Base-by-base conservation (phyloP, 2,113 vertebrate genomes). In the Polyodon spathula region DNA sequence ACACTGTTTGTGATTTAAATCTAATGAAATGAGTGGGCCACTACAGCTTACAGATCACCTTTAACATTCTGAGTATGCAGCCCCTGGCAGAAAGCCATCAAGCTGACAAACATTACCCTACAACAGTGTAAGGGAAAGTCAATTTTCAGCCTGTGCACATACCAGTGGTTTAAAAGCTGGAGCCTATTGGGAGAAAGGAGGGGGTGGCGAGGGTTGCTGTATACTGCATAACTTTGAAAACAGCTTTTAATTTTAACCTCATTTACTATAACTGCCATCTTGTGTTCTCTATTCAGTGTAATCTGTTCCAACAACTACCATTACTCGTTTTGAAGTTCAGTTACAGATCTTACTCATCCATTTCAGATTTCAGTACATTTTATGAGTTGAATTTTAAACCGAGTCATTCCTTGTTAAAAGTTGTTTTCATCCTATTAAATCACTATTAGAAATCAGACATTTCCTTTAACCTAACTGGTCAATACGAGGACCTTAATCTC, bases 281-380 rank as follows among this genome's bases (percentile, higher is more conserved):
- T 63, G 65, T 67, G 67, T 56, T 69, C 63, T 61, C 46, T 40
- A 62, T 68, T 59, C 63, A 37, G 14, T 59, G 15, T 61, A 66
- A 66, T 66, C 40, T 60, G 58, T 40, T 60, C 56, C 66, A 68
- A 10, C 44, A 40, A 42, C 54, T 42, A 42, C 40, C 8, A 27
- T 16, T n/a, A 43, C 11, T 58, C 27, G 52, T 58, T 61, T 63
- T 59, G 44, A 15, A 60, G 44, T 27, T 27, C 11, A 59, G 12
- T 58, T 37, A 41, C 63, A 38, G 37, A 50, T 56, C 27, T 10
- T n/a, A 46, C 37, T 44, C 17, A 57, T 44, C 27, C 58, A 57
- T 48, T 65, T 66, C 56, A 59, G 58, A 40, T 59, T 67, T 27
- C 27, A 27, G 27, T 27, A 27, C 27, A 27, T 27, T 27, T 27